Conservation (phyloP, 2,888 invertebrate genomes). For the Vannuccia rotundouncinata region DNA sequence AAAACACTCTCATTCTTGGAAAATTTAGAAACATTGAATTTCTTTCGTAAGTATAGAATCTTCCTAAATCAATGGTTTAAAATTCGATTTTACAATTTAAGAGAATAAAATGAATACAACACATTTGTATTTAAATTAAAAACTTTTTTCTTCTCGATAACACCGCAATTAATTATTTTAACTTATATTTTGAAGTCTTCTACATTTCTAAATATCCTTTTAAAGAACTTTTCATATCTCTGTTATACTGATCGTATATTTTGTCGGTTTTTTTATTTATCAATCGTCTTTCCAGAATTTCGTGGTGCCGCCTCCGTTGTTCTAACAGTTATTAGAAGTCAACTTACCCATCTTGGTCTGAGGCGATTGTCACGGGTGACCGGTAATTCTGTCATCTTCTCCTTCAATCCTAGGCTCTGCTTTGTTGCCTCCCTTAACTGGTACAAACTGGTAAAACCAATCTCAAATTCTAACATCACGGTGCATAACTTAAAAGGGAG, state of each 20-base stretch:
- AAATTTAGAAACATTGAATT: not conserved
- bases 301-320: not conserved
- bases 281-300: not conserved
- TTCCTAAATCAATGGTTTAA: no score
- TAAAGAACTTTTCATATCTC: no score
- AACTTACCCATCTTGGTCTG: not conserved
- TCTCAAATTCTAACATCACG: not conserved
- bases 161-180: no score
- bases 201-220: no score
- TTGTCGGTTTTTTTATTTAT: no score
- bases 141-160: no score
- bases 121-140: no score
- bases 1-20: not conserved
- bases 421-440: not conserved
- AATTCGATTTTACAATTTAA: no score
- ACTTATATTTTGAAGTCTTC: no score
- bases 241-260: no score
- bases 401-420: not conserved
- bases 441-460: not conserved
- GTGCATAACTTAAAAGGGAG: not conserved
- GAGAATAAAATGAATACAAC: no score
- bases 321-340: not conserved
- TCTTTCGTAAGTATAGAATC: not conserved
- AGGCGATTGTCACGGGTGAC: not conserved
- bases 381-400: not conserved